A percentile compares a stretch with the other conserved stretches of the same genome.
These are phyloP conservation scores for Trematocara unimaculatum DNA, from an alignment of 2,113 vertebrate genomes.

Conservation along the genomic window DNA sequence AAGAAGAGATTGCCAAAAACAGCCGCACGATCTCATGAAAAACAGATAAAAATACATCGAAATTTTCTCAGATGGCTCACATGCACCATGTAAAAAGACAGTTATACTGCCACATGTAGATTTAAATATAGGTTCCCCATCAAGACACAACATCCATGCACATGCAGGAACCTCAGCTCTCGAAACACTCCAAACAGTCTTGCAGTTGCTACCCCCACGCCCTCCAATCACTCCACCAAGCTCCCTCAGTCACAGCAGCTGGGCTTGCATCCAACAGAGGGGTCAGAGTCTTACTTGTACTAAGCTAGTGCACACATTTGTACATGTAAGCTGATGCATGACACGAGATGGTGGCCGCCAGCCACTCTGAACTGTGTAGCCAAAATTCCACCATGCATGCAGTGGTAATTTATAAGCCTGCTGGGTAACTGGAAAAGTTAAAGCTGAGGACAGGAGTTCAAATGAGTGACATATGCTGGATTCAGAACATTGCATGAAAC, in stretches of 20 bases:
- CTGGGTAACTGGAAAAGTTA: conserved; percentile 14
- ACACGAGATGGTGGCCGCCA: conserved; percentile 14
- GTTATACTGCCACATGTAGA: not conserved
- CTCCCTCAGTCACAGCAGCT: not conserved
- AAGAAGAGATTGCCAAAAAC: not conserved
- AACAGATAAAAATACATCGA: not conserved
- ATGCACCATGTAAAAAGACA: not conserved
- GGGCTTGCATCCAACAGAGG: conserved; percentile 7
- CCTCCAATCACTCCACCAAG: not conserved
- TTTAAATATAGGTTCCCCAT: not conserved
- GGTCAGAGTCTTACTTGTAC: conserved; percentile 24
- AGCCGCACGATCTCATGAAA: not conserved
- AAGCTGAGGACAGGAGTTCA: conserved; percentile 16
- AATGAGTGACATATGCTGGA: not conserved
- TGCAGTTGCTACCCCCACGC: not conserved
- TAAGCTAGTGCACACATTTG: conserved; percentile 16
- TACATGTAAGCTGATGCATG: conserved; percentile 35
- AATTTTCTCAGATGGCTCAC: not conserved
- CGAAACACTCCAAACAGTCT: not conserved
- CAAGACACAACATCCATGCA: not conserved
- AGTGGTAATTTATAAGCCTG: conserved; percentile 50
- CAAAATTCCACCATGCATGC: conserved; percentile 49
- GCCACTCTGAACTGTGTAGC: conserved; percentile 42
- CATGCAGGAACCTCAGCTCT: not conserved
- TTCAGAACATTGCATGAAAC: not conserved